Base-by-base conservation (phyloP, 2,797 vertebrate species). In the Brachyalestes nurse region DNA sequence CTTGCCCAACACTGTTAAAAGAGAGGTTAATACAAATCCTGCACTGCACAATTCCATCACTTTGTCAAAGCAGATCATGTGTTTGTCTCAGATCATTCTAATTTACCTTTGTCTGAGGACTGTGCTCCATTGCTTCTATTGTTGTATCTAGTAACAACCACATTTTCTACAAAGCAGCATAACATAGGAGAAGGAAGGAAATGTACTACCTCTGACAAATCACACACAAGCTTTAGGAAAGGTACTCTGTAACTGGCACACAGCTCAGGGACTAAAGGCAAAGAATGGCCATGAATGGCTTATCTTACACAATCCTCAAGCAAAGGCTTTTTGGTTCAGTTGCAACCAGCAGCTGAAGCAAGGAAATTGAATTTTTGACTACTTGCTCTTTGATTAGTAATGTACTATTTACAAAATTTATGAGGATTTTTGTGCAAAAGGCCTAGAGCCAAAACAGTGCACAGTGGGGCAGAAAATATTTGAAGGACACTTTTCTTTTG, bases 311-410 rank as follows among this genome's bases (percentile, higher is more conserved):
- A 65, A 60, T 82, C 64, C 82, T 83, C 70, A 69, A 65, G 49
- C 71, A 64, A 58, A 76, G 79, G 49, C 77, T 85, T 87, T 81
- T 77, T 81, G 72, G 67, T 55, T 67, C 64, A 72, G 75, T 82
- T 65, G 34, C 82, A 64, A 65, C 55, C 47, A 85, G 51, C 75
- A 85, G 84, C 70, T 87, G 74, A 84, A 85, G 86, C 84, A 84
- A 53, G 82, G 71, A 85, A 87, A 87, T 87, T 65, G 75, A 83
- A 80, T 83, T 82, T 79, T 82, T 80, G 76, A 81, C 79, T 82
- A 70, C 82, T 83, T 81, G 65, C 73, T 77, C 72, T 80, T 80
- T 55, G 72, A 67, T 45, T 74, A 87, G 84, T 85, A 82, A 84
- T 84, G 80, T 77, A 78, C 71, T 58, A 70, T 80, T 82, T 83